phyloP scores from a whole-genome alignment of 2,113 vertebrate species.

The Engraulis encrasicolus region DNA sequence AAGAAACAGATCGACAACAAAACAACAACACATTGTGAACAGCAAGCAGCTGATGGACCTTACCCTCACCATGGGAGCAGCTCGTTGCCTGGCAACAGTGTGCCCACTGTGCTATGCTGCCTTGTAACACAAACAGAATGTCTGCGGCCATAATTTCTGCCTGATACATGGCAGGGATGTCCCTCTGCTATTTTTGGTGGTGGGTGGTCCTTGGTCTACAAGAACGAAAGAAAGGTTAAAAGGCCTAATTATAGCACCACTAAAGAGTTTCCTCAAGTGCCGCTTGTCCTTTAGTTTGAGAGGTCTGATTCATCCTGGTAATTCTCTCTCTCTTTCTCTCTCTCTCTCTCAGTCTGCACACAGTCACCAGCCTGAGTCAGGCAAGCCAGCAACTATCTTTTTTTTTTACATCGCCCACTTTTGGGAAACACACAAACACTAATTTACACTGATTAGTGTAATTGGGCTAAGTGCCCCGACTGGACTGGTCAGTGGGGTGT shows the following conservation, averaged over 20 bases:
- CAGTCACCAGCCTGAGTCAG: constrained; percentile 5
- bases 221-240: neutral
- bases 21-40: too few relatives aligned
- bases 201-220: neutral
- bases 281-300: neutral
- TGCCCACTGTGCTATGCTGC: neutral
- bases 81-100: neutral
- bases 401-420: neutral
- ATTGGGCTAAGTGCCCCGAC: neutral
- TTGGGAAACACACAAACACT: neutral
- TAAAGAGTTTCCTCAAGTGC: neutral
- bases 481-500: neutral
- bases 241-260: neutral
- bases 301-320: neutral
- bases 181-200: neutral
- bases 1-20: too few relatives aligned
- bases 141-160: neutral
- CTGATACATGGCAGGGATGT: neutral
- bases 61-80: neutral
- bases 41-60: too few relatives aligned
- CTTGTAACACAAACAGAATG: neutral
- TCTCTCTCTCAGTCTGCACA: neutral
- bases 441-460: neutral
- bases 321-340: neutral
- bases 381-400: neutral